Evolutionary conservation across 2,113 vertebrate genomes (phyloP), one percentile per base, ranked within the genome.

Genomic region (Stomatorhinus ivindoensis): DNA sequence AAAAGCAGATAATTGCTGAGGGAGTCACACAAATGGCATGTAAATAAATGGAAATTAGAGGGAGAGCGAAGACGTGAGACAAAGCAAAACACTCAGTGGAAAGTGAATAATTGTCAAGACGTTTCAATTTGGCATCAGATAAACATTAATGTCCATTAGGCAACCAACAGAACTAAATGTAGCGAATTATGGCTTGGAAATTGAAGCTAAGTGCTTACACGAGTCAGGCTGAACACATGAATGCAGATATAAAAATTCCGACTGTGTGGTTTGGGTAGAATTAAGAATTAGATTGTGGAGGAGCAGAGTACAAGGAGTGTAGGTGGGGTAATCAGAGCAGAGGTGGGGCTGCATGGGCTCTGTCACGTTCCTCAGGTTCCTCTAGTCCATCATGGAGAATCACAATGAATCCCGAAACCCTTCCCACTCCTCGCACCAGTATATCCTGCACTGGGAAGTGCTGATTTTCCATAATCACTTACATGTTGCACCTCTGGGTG

Each of bases 81-180:
- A 15, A 51, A 80, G 53, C 47, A 88, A 89, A 89, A 55, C 27
- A 53, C 31, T 89, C 50, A 19, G 4, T 42, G 47, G 39, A 83
- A 83, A 82, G 73, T 83, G 73, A 55, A 42, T 89, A 53, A 51
- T 82, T 53, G 31, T 83, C 48, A 83, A 83, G 69, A 80, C 31
- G 65, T 55, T 82, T 80, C 76, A 82, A 51, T 55, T 21, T 83
- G 50, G 61, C 46, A 73, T 83, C 48, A 35, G 76, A 44, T 65
- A 87, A 87, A 61, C 55, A 87, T 87, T 87, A 55, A 42, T 53
- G 55, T 61, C 87, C 87, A 87, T 87, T 87, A 87, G 87, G 87
- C 55, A 61, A 35, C 39, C 51, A 44, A 65, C 51, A 65, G 35
- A 61, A 53, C 55, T 44, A 58, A 87, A 87, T 65, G 55, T 46